Evolutionary conservation across 2,888 invertebrate species (phyloP), one percentile per base, ranked within the genome.

Genomic region (Macroteleia sp.): DNA sequence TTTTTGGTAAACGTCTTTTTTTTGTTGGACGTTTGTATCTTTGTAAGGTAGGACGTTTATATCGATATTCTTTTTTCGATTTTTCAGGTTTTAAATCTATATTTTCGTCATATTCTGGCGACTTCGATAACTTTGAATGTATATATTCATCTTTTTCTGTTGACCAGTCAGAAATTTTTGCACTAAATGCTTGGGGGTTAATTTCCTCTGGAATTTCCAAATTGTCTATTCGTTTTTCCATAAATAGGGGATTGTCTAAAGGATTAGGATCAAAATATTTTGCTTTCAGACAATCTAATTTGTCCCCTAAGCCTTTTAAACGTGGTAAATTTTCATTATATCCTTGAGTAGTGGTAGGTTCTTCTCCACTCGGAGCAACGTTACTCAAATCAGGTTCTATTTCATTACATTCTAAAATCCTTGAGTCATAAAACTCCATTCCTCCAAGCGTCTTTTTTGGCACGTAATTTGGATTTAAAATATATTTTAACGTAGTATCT

Each of bases 221-320:
- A 1, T 83, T 74, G 1, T 86, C 89, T 1, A 92, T 85, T 10
- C 82, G 62, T 46, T 89, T 87, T 52, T 92, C 92, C 32, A 87
- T 81, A 83, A 96, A 96, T 81, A 96, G 92, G 0, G 96, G 96
- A 91, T 94, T 96, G 81, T 96, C 96, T 61, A 96, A 90, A 0
- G 96, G 96, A 88, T 96, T 93, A 73, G 93, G 92, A 0, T 95
- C 96, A 87, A 96, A 96, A 36, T 69, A 78, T 91, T 95, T 95
- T 0, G 92, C 92, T 89, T 95, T 95, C 22, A 95, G 93, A 85
- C 96, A 96, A 79, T 95, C 94, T 16, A 96, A 94, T 92, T 95
- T 95, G 79, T 95, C 94, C 0, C 96, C 96, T 17, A 96, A 90
- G 1, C 94, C 94, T 74, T 91, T 91, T 0, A 96, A 90, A 64